Evolutionary conservation across 2,888 invertebrate species (phyloP).

Genomic region (Drosophila greeni): DNA sequence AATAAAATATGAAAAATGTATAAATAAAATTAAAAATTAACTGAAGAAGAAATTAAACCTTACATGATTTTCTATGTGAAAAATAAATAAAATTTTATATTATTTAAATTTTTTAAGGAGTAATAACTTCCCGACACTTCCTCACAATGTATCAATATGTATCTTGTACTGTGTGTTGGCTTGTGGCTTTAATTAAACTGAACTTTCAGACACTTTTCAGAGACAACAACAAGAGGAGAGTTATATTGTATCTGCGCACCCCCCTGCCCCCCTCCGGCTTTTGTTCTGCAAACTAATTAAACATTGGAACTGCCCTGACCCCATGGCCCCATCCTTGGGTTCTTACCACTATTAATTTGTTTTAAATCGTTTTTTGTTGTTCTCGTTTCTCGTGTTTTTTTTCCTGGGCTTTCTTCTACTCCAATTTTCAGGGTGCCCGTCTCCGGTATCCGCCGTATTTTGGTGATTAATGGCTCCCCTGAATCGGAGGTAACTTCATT

Average conservation of each 20-base stretch:
- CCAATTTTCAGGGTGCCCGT: slow-evolving; percentile 28
- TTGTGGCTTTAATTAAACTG: slow-evolving; percentile 67
- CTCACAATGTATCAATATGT: not conserved
- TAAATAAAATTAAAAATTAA: no score
- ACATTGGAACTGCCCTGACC: slow-evolving; percentile 48
- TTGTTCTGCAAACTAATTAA: slow-evolving; percentile 68
- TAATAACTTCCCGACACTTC: not conserved
- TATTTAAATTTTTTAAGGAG: not conserved
- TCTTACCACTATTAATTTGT: slow-evolving; percentile 64
- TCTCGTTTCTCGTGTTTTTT: slow-evolving; percentile 3
- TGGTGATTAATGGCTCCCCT: slow-evolving; percentile 59
- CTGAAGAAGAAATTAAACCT: not conserved
- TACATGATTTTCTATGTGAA: not conserved
- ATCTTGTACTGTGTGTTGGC: slow-evolving; percentile 31
- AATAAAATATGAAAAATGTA: no score
- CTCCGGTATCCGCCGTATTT: slow-evolving; percentile 4
- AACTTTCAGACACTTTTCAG: slow-evolving; percentile 46
- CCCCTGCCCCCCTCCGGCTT: slow-evolving; percentile 35
- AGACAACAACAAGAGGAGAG: slow-evolving; percentile 27
- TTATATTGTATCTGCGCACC: slow-evolving; percentile 2
- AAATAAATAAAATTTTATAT: not conserved
- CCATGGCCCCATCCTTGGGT: slow-evolving; percentile 1
- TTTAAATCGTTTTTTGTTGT: slow-evolving; percentile 62
- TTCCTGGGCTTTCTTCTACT: slow-evolving; percentile 30
- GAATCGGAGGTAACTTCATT: slow-evolving; percentile 68